Percentiles rank a stretch among this genome's conserved stretches.
phyloP scores from a whole-genome alignment of 1,140 invertebrate species.

The Scylla paramamosain region DNA sequence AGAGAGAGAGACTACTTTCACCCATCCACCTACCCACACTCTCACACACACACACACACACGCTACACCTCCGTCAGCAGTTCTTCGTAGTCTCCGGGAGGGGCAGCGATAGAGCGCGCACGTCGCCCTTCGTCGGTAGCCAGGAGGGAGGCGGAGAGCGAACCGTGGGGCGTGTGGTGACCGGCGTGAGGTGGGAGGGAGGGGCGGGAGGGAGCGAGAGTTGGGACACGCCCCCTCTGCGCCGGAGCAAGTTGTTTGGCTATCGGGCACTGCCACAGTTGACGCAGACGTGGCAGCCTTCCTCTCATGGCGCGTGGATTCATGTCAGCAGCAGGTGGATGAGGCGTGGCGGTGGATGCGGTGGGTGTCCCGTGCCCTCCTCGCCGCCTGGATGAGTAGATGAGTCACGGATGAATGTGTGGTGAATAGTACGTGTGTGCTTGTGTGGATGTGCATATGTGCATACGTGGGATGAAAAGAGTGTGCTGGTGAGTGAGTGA shows the following conservation, averaged over 20 bases:
- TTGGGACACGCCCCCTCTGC: background rate
- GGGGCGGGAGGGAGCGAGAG: background rate
- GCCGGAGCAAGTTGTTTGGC: background rate
- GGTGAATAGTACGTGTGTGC: no score
- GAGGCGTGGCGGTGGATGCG: background rate
- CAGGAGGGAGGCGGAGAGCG: slow-evolving; percentile 22
- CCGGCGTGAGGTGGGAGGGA: background rate
- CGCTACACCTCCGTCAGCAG: background rate
- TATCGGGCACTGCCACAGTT: background rate
- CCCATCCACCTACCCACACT: no score
- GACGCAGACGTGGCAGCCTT: background rate
- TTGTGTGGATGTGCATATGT: background rate
- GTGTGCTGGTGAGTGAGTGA: background rate
- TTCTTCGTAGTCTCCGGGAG: background rate
- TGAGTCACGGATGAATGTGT: background rate
- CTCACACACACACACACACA: background rate
- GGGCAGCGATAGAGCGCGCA: background rate
- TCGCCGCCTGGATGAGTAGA: no score
- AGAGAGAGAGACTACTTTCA: no score
- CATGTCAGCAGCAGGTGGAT: background rate
- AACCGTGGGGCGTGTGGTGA: background rate
- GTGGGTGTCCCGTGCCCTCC: no score
- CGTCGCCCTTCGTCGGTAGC: background rate
- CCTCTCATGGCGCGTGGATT: background rate
- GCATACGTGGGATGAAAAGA: background rate